Percentiles rank a stretch among this genome's conserved stretches.
Conservation (phyloP, 2,888 invertebrate genomes). For the Notodonta dromedarius region DNA sequence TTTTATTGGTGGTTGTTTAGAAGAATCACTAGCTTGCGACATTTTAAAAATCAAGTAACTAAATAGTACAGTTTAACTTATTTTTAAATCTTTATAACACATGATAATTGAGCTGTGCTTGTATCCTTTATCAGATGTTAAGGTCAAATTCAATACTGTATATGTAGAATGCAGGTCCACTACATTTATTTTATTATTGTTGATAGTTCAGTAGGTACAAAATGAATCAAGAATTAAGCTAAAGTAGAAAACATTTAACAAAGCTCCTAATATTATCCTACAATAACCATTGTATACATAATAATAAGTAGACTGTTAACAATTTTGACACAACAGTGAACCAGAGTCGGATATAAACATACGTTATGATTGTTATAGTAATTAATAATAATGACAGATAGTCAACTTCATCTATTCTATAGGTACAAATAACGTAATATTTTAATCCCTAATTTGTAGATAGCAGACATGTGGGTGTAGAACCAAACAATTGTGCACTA, state of each 20-base stretch:
- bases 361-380: not conserved
- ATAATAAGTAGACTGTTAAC: slow-evolving; percentile 12
- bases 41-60: not conserved
- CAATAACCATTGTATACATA: slow-evolving; percentile 42
- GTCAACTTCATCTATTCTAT: not conserved
- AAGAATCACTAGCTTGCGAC: not conserved
- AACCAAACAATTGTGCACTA: slow-evolving; percentile 37
- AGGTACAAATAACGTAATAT: no score
- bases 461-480: not conserved
- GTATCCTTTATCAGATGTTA: no score
- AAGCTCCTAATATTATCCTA: slow-evolving; percentile 53
- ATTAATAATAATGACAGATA: no score
- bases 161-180: no score
- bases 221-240: slow-evolving; percentile 27
- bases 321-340: not conserved
- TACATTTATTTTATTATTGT: not conserved
- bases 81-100: no score
- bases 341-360: not conserved
- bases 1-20: not conserved
- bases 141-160: no score
- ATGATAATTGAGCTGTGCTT: no score
- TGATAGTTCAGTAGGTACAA: not conserved
- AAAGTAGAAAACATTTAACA: slow-evolving; percentile 63
- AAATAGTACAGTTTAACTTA: no score
- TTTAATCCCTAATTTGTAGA: not conserved